Conservation (phyloP, 1,140 invertebrate species). For the Anastatus disparis region DNA sequence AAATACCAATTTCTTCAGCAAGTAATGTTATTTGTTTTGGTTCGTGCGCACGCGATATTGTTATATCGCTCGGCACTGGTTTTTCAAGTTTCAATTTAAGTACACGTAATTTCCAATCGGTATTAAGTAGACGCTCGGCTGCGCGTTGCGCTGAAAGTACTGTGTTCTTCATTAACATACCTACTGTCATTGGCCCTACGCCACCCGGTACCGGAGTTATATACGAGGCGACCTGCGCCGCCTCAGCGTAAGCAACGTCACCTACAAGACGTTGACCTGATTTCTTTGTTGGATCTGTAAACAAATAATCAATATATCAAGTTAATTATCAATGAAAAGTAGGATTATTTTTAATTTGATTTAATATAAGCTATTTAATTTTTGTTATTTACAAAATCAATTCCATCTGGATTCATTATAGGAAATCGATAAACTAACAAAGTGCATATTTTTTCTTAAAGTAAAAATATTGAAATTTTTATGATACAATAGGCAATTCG, state of each 20-base stretch:
- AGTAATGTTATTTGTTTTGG: constrained; percentile 86
- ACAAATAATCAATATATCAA: background rate
- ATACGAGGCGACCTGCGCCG: constrained; percentile 80
- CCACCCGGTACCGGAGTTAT: constrained; percentile 99
- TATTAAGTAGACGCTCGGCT: constrained; percentile 67
- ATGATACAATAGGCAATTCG: too few species aligned
- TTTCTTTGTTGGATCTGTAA: constrained; percentile 86
- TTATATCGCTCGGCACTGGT: constrained; percentile 90
- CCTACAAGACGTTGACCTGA: constrained; percentile 89
- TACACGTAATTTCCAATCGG: constrained; percentile 74
- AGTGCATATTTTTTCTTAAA: too few species aligned
- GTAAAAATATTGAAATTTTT: too few species aligned
- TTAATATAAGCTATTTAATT: background rate
- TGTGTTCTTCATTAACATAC: constrained; percentile 97
- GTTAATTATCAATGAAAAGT: background rate
- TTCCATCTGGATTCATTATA: too few species aligned
- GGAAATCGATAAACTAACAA: too few species aligned
- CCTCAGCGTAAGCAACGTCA: constrained; percentile 91
- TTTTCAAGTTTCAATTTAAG: constrained; percentile 70
- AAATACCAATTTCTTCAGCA: constrained; percentile 87
- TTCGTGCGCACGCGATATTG: constrained; percentile 86
- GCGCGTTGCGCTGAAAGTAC: constrained; percentile 81
- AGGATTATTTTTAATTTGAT: background rate
- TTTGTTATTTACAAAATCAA: too few species aligned
- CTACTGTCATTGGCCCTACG: constrained; percentile 98